Evolutionary conservation across 2,888 invertebrate species (phyloP), one percentile per base, ranked within the genome.

Genomic region (Chironomus tentans): DNA sequence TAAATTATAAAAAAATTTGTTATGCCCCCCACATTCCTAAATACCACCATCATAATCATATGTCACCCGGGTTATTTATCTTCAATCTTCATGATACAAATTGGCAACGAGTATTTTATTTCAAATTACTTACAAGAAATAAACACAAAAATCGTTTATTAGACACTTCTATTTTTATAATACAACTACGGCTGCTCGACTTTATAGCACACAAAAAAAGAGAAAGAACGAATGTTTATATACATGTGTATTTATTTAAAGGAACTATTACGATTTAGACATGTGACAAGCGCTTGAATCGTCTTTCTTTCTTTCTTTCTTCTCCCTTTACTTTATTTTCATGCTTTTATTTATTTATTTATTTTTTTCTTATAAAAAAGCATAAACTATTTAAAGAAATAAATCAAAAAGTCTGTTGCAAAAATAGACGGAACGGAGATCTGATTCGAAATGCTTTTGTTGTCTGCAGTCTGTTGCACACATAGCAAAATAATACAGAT

Each of bases 361-460:
- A 12, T 65, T 65, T 21, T 22, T 65, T 65, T 38, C 38, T 38
- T 38, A 38, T 38, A 38, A 38, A 21, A 69, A 13, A 70, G 22
- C 18, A 21, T 70, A 48, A 47, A 70, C 70, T 70, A 70, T 50
- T 70, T 70, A 47, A 70, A 50, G 50, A 70, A 22, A 50, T 70
- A 70, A 70, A 70, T 70, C 70, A 70, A 70, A n/a, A 69, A 28
- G 69, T 69, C 69, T 69, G 69, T 18, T 69, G 69, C 69, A 69
- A 69, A 65, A 65, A 65, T 65, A 28, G 10, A 50, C n/a, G 18
- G 15, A 56, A 56, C 56, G 38, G n/a, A 15, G 56, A 56, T 56
- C 56, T 56, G 56, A 56, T 56, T 56, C n/a, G 56, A 56, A 18
- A 15, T 18, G 56, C 56, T 15, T 56, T 56, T 21, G 65, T 24